Evolutionary conservation across 2,113 vertebrate genomes (phyloP).

Genomic region (Edolisoma coerulescens): DNA sequence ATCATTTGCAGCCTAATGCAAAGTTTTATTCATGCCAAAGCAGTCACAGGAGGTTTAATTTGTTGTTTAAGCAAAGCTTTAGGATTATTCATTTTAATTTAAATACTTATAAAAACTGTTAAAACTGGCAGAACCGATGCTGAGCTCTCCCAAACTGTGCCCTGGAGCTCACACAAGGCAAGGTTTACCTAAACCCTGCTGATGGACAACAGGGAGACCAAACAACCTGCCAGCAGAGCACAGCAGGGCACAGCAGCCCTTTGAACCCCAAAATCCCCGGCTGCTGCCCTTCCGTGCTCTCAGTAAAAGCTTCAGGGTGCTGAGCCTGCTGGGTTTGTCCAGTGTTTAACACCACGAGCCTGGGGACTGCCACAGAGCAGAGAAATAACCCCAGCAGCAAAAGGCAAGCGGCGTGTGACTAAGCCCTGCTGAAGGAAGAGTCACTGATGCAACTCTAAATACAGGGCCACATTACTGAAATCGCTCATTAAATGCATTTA

Average conservation of each 20-base stretch:
- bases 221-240: not conserved
- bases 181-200: too few species aligned
- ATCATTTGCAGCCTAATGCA: not conserved
- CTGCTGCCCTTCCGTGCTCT: not conserved
- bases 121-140: not conserved
- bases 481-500: not conserved
- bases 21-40: not conserved
- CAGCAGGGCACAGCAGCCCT: not conserved
- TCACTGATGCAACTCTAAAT: not conserved
- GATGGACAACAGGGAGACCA: not conserved
- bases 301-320: not conserved
- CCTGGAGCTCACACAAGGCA: not conserved
- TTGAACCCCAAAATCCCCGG: not conserved
- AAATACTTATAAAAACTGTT: not conserved
- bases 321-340: not conserved
- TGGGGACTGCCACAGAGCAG: not conserved
- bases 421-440: not conserved
- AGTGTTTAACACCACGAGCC: fast-evolving
- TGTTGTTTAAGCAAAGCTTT: not conserved
- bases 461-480: not conserved
- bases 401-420: not conserved
- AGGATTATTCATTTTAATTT: not conserved
- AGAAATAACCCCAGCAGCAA: not conserved
- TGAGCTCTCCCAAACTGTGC: not conserved
- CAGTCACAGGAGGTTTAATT: not conserved